Conservation (phyloP, 2,797 vertebrate species). For the Miichthys miiuy region DNA sequence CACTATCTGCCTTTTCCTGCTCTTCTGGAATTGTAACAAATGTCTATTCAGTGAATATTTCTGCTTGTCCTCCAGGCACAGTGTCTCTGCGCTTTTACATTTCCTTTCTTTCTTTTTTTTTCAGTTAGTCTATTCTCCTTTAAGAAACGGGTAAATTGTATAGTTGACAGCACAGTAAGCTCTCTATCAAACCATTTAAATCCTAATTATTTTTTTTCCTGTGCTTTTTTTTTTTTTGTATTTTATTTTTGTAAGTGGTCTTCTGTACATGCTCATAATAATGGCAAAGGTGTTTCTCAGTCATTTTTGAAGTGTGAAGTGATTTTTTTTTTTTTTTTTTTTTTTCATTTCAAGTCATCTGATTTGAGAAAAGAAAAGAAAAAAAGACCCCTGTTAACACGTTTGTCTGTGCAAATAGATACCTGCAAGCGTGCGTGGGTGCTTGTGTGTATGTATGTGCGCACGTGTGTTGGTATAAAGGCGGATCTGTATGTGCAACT, state of each 20-base stretch:
- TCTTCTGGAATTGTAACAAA: conserved; percentile 90
- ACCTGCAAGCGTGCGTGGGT: conserved; percentile 60
- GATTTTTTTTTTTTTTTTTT: not conserved
- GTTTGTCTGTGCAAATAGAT: conserved; percentile 66
- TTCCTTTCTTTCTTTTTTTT: conserved; percentile 46
- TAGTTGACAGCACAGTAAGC: conserved; percentile 87
- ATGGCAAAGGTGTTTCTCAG: conserved; percentile 62
- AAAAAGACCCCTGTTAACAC: conserved; percentile 61
- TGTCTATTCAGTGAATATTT: conserved; percentile 84
- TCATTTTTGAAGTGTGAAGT: conserved; percentile 64
- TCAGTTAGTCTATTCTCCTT: conserved; percentile 81
- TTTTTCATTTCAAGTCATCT: conserved; percentile 48
- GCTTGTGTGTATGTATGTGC: conserved; percentile 59
- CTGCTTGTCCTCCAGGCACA: conserved; percentile 81
- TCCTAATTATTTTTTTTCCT: conserved; percentile 67
- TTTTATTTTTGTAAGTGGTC: conserved; percentile 76
- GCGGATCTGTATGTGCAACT: conserved; percentile 64
- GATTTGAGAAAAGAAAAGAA: conserved; percentile 11
- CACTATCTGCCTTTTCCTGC: conserved; percentile 91
- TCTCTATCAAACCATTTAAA: conserved; percentile 83
- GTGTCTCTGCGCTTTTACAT: conserved; percentile 68
- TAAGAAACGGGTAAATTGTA: conserved; percentile 89
- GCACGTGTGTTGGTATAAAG: conserved; percentile 54
- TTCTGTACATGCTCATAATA: conserved; percentile 77
- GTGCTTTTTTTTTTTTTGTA: conserved; percentile 71